phyloP scores from a whole-genome alignment of 2,888 invertebrate species.

The Oligia strigilis region DNA sequence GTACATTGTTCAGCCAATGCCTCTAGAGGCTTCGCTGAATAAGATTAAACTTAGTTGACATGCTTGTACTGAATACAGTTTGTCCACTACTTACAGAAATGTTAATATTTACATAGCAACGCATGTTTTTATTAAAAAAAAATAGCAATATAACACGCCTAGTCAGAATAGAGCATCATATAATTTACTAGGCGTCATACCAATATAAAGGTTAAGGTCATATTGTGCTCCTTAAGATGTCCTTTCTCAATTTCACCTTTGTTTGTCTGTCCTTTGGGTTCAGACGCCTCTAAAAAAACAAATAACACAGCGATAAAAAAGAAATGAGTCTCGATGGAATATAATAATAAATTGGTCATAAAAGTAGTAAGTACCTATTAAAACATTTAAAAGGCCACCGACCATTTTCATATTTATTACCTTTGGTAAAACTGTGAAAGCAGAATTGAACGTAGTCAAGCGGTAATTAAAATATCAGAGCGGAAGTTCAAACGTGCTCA shows the following conservation, averaged over 20 bases:
- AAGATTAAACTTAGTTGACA: conserved; percentile 4
- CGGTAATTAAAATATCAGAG: conserved; percentile 7
- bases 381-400: conserved; percentile 16
- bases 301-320: conserved; percentile 19
- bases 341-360: conserved; percentile 21
- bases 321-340: conserved; percentile 8
- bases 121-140: conserved; percentile 4
- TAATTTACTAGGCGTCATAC: conserved; percentile 6
- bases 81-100: background rate
- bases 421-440: conserved; percentile 7
- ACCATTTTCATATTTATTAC: conserved; percentile 14
- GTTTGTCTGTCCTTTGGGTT: conserved; percentile 31
- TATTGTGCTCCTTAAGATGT: conserved; percentile 33
- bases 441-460: background rate
- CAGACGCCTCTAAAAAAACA: conserved; percentile 19
- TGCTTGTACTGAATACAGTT: background rate
- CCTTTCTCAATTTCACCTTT: conserved; percentile 50
- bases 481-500: conserved; percentile 5
- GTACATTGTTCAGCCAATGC: conserved; percentile 10
- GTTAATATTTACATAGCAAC: background rate
- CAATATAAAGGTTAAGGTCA: conserved; percentile 40
- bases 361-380: conserved; percentile 2
- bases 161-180: conserved; percentile 1
- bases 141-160: conserved; percentile 1
- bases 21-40: conserved; percentile 7